A percentile compares a stretch with the other conserved stretches of the same genome.
Evolutionary conservation across 2,888 invertebrate species (phyloP).

Genomic region (Agonopterix subpropinquella): DNA sequence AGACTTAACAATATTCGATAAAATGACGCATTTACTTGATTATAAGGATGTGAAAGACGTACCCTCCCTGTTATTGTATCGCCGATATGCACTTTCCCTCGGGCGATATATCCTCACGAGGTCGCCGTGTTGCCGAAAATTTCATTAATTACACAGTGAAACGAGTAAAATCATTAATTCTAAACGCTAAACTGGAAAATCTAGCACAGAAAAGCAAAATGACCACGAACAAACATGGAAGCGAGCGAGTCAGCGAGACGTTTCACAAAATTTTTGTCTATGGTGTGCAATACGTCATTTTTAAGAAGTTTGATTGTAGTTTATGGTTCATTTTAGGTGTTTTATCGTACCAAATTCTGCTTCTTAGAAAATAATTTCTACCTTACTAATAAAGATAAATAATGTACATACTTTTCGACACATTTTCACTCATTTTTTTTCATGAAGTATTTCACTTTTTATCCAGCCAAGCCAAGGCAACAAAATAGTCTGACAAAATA

Average conservation of each 20-base stretch:
- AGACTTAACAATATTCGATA: constrained; percentile 58
- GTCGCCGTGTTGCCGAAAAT: constrained; percentile 66
- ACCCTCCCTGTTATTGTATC: constrained; percentile 72
- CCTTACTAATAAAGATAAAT: too few relatives aligned
- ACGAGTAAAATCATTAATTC: constrained; percentile 60
- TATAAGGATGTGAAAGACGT: constrained; percentile 70
- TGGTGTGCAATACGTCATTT: constrained; percentile 42
- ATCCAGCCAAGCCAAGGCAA: too few relatives aligned
- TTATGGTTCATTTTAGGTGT: constrained; percentile 15
- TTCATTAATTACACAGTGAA: constrained; percentile 70
- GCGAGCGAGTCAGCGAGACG: constrained; percentile 61
- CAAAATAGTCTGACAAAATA: too few relatives aligned
- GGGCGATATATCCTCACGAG: constrained; percentile 68
- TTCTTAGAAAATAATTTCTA: too few relatives aligned
- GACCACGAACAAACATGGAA: constrained; percentile 76
- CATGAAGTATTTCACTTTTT: too few relatives aligned
- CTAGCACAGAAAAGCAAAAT: constrained; percentile 70
- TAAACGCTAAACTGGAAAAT: constrained; percentile 64
- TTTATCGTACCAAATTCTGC: too few relatives aligned
- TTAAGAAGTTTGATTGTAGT: constrained; percentile 19
- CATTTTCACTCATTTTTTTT: too few relatives aligned
- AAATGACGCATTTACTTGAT: constrained; percentile 74
- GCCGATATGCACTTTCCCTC: constrained; percentile 62
- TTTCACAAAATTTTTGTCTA: constrained; percentile 47
- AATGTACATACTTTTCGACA: too few relatives aligned